Conservation (phyloP, 2,797 vertebrate species). For the Karalla daura region DNA sequence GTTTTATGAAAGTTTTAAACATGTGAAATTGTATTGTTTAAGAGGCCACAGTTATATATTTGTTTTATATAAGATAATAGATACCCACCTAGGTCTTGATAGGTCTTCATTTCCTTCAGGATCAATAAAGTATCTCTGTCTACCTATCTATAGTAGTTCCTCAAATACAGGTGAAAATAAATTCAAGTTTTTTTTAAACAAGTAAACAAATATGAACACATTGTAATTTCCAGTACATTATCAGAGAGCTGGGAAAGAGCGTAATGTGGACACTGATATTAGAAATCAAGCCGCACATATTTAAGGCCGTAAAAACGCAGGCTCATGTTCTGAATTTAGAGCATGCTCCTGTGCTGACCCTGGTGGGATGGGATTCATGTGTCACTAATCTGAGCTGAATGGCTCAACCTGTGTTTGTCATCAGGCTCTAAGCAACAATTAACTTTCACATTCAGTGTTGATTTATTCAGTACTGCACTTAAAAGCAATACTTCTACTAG, state of each 20-base stretch:
- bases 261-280: neutral
- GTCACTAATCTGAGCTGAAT: conserved; percentile 42
- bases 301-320: conserved; percentile 10
- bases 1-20: no score
- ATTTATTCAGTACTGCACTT: neutral
- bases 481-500: neutral
- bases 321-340: conserved; percentile 59
- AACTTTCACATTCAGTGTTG: neutral
- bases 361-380: conserved; percentile 40
- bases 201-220: neutral
- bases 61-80: no score
- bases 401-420: neutral
- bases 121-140: no score
- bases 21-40: no score
- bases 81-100: no score
- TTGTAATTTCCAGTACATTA: neutral
- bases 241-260: neutral
- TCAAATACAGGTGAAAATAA: no score
- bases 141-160: no score
- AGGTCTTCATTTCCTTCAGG: no score
- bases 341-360: conserved; percentile 25
- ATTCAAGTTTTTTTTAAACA: no score
- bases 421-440: neutral
- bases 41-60: no score
- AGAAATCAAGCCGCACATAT: neutral